phyloP scores from a whole-genome alignment of 2,797 vertebrate genomes.

The Linurgus olivaceus region DNA sequence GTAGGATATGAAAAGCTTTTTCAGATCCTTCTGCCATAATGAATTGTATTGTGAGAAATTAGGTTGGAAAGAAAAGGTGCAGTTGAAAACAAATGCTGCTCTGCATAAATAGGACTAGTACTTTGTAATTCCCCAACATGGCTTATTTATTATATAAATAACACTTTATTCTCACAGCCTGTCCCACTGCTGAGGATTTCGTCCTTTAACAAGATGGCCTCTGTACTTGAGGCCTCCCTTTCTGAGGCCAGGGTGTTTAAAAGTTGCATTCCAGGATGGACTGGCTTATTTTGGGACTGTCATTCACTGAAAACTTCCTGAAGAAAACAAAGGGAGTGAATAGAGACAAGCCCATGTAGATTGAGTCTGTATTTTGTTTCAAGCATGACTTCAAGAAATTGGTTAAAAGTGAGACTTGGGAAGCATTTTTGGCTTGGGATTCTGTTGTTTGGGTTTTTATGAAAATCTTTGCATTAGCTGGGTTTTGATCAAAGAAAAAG shows the following conservation, averaged over 20 bases:
- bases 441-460: not conserved
- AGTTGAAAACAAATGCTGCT: conserved; percentile 39
- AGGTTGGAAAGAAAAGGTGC: conserved; percentile 15
- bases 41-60: conserved; percentile 18
- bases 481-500: not conserved
- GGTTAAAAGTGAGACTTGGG: not conserved
- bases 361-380: not conserved
- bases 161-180: conserved; percentile 2
- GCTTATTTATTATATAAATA: conserved; percentile 30
- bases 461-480: not conserved
- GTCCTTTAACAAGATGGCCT: conserved; percentile 20
- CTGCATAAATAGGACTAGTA: not conserved
- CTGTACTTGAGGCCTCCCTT: not conserved
- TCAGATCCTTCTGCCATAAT: conserved; percentile 17
- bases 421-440: not conserved
- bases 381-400: not conserved
- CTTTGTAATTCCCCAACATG: not conserved
- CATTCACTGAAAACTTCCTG: conserved; percentile 38
- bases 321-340: not conserved
- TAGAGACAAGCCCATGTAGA: not conserved
- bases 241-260: conserved; percentile 29
- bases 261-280: conserved; percentile 57
- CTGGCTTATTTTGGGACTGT: conserved; percentile 60
- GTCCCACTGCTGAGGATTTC: not conserved
- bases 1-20: conserved; percentile 40